These are phyloP conservation scores for Stichodactyla helianthus DNA, from an alignment of 64 coral and sea anemone genomes.

Conservation along the genomic window DNA sequence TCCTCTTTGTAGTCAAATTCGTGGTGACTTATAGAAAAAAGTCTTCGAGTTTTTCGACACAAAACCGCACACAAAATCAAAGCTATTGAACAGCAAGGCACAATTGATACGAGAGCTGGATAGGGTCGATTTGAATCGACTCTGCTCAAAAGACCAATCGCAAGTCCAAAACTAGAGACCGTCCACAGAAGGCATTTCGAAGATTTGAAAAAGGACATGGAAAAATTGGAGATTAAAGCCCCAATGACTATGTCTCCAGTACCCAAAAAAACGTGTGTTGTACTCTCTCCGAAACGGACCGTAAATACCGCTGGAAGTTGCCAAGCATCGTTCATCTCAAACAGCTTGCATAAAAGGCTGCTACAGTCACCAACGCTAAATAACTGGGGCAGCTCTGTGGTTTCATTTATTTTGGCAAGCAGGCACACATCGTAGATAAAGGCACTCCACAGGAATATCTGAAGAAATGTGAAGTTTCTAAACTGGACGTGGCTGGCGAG, in stretches of 20 bases:
- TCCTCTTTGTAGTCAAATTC: conserved; percentile 21
- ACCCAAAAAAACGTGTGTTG: conserved; percentile 83
- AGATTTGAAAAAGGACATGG: conserved; percentile 93
- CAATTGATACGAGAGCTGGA: conserved; percentile 82
- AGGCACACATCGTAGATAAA: conserved; percentile 90
- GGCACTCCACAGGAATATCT: conserved; percentile 96
- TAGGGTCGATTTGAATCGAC: conserved; percentile 76
- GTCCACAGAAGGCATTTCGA: conserved; percentile 70
- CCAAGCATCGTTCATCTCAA: conserved; percentile 92
- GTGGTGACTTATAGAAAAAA: conserved; percentile 66
- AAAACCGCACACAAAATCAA: conserved; percentile 67
- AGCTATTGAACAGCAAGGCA: conserved; percentile 72
- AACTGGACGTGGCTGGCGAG: conserved; percentile 86
- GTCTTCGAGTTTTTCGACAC: conserved; percentile 72
- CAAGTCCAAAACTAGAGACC: conserved; percentile 76
- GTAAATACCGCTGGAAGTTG: conserved; percentile 88
- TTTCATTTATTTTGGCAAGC: conserved; percentile 60
- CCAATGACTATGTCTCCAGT: conserved; percentile 95
- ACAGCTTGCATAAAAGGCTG: conserved; percentile 80
- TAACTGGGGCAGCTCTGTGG: conserved; percentile 32
- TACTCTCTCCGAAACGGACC: conserved; percentile 66
- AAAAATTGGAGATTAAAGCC: conserved; percentile 84
- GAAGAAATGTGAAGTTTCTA: conserved; percentile 88
- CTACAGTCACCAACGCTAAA: conserved; percentile 82
- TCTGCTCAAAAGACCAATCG: conserved; percentile 75